These are phyloP conservation scores for Cryptops parisi DNA, from an alignment of 2,888 invertebrate genomes.

Conservation along the genomic window DNA sequence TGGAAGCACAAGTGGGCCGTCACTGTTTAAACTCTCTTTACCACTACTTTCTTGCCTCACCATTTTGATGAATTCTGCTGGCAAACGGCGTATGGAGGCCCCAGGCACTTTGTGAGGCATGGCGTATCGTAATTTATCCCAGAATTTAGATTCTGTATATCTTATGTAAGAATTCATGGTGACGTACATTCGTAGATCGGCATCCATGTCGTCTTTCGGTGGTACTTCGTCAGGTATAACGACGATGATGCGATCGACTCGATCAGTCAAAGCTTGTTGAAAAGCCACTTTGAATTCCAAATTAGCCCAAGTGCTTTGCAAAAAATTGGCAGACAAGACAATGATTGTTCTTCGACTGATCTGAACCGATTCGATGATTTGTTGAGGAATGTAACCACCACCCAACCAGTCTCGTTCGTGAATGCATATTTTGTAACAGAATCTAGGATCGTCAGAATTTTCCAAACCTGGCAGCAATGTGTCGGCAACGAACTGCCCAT, in stretches of 20 bases:
- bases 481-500: slow-evolving; percentile 51
- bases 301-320: slow-evolving; percentile 24
- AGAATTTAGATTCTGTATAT: slow-evolving; percentile 24
- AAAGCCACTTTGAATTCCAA: slow-evolving; percentile 25
- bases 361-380: slow-evolving; percentile 24
- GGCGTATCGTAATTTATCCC: slow-evolving; percentile 24
- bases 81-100: not conserved
- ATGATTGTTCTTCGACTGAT: slow-evolving; percentile 24
- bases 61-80: slow-evolving; percentile 7
- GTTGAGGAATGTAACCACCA: slow-evolving; percentile 23
- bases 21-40: no score
- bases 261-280: slow-evolving; percentile 24
- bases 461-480: slow-evolving; percentile 51
- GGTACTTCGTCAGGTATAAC: slow-evolving; percentile 23
- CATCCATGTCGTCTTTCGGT: slow-evolving; percentile 23
- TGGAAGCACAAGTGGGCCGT: no score
- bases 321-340: slow-evolving; percentile 22
- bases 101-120: slow-evolving; percentile 20
- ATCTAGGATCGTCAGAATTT: slow-evolving; percentile 21
- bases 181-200: slow-evolving; percentile 22
- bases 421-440: slow-evolving; percentile 20
- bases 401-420: slow-evolving; percentile 25
- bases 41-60: not conserved
- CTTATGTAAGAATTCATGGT: slow-evolving; percentile 24
- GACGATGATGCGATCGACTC: slow-evolving; percentile 24